phyloP scores from a whole-genome alignment of 1,140 invertebrate genomes.

The Plodia interpunctella region DNA sequence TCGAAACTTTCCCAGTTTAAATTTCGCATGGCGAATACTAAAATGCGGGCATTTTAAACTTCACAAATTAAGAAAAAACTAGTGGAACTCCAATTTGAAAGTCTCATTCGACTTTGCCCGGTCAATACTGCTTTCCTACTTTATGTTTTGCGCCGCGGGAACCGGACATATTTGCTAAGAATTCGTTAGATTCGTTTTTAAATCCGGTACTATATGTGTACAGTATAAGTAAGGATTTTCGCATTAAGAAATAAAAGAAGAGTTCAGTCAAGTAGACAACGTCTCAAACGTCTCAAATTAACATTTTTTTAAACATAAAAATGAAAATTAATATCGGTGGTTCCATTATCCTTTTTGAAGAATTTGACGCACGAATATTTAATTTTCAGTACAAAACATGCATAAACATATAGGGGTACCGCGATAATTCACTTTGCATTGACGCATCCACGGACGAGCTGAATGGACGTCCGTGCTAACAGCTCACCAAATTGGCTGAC shows the following conservation, averaged over 20 bases:
- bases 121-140: conserved; percentile 3
- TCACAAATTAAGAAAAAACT: conserved; percentile 33
- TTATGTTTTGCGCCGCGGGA: not conserved
- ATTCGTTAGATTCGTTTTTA: not conserved
- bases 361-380: not conserved
- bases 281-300: too few relatives aligned
- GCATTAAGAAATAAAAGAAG: too few relatives aligned
- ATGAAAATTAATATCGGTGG: too few relatives aligned
- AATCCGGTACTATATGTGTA: not conserved
- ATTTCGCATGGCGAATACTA: conserved; percentile 37
- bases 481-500: conserved; percentile 7
- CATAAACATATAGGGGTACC: conserved; percentile 1
- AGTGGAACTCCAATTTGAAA: conserved; percentile 27
- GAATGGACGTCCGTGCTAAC: conserved; percentile 9
- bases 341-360: too few relatives aligned
- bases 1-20: conserved; percentile 26
- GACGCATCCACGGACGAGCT: conserved; percentile 10
- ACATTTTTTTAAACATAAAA: too few relatives aligned
- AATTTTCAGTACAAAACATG: not conserved
- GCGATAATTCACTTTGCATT: conserved; percentile 12
- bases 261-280: too few relatives aligned
- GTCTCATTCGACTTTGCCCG: conserved; percentile 18
- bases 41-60: conserved; percentile 29
- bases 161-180: not conserved
- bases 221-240: too few relatives aligned